Evolutionary conservation across 2,888 invertebrate genomes (phyloP).

Genomic region (Argyresthia goedartella): DNA sequence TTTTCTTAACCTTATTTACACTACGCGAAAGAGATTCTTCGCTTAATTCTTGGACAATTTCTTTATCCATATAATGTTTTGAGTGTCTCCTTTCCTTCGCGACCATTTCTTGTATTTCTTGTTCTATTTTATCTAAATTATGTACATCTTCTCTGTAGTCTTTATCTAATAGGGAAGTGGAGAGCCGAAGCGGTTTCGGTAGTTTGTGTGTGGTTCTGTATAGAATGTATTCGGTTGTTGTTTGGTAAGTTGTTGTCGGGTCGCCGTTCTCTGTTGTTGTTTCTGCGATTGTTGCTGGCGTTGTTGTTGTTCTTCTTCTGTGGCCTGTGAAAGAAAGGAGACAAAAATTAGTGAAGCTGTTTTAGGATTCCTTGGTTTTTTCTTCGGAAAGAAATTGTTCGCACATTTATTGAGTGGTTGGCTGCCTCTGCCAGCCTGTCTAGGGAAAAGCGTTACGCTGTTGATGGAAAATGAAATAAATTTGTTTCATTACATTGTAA

Average conservation of each 20-base stretch:
- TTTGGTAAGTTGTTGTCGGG: conserved; percentile 31
- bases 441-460: too few species aligned
- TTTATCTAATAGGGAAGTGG: conserved; percentile 35
- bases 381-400: too few species aligned
- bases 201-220: conserved; percentile 38
- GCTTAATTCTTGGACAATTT: conserved; percentile 40
- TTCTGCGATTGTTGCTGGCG: conserved; percentile 28
- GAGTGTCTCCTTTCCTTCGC: conserved; percentile 35
- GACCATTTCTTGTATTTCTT: conserved; percentile 29
- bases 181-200: conserved; percentile 50
- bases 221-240: conserved; percentile 32
- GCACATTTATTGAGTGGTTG: too few species aligned
- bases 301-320: conserved; percentile 56
- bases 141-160: conserved; percentile 46
- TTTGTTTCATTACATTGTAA: too few species aligned
- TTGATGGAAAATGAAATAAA: too few species aligned
- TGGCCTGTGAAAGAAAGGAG: conserved; percentile 36
- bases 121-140: conserved; percentile 46
- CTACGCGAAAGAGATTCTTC: conserved; percentile 41
- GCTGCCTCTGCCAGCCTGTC: too few species aligned
- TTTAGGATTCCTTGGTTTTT: background rate
- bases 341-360: background rate
- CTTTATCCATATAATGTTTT: conserved; percentile 40
- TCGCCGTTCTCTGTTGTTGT: conserved; percentile 27
- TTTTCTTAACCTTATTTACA: conserved; percentile 59